Percentiles rank a stretch among this genome's conserved stretches.
phyloP scores from a whole-genome alignment of 2,888 invertebrate species.

The Tenthredo amoena region DNA sequence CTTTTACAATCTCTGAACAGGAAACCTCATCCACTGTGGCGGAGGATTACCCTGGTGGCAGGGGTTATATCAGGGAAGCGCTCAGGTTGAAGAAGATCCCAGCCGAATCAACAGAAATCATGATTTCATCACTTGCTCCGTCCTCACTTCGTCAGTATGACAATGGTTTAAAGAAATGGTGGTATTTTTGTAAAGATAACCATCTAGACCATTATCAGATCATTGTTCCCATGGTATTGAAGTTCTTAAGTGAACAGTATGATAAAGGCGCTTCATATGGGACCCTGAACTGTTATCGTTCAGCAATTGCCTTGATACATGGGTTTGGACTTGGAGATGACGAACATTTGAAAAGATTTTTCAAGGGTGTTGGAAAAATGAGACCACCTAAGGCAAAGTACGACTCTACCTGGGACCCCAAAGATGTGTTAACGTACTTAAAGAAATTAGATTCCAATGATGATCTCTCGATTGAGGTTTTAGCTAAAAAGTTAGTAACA shows the following conservation, averaged over 20 bases:
- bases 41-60: neutral
- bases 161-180: neutral
- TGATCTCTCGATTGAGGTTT: neutral
- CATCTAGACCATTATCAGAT: neutral
- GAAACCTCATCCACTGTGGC: neutral
- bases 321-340: neutral
- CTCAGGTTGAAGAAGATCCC: neutral
- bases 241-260: neutral
- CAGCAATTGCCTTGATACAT: neutral
- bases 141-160: neutral
- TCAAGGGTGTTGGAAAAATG: neutral
- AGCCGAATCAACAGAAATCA: neutral
- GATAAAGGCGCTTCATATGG: neutral
- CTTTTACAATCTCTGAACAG: neutral
- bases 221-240: neutral
- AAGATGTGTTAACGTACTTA: neutral
- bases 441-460: neutral
- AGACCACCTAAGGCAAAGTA: neutral
- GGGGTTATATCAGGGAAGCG: neutral
- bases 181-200: neutral
- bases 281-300: neutral
- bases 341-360: neutral
- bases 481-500: neutral
- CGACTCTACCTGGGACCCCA: neutral
- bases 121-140: neutral